Base-by-base conservation (phyloP, 1,140 invertebrate genomes). In the Vanessa atalanta region DNA sequence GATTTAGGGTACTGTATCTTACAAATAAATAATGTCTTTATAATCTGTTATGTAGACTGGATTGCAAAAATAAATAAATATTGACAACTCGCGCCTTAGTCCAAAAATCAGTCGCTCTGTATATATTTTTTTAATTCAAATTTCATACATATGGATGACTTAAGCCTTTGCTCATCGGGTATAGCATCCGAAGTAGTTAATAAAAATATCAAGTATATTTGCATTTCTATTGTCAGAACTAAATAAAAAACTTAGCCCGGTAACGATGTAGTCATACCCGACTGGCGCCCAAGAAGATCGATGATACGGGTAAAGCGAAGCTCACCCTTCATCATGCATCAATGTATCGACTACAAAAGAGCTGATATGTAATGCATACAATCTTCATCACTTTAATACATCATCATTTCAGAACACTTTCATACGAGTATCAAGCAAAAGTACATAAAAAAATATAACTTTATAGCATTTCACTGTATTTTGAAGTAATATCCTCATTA, bases 271-370 rank as follows among this genome's bases (percentile, higher is more conserved):
- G 50, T 61, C 60, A 3, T n/a, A 48, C 47, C 47, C 57, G 57
- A 70, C 23, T 70, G 55, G 55, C 68, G 68, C 57, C 68, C 43
- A n/a, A 50, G 57, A 37, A 48, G 68, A 70, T 70, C 57, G 68
- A 70, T 70, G 43, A 63, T 47, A 47, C 2, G 57, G 55, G 53
- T 60, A 72, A 76, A 73, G 31, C 63, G 51, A 70, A 73, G 68
- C 73, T 73, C 57, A 63, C 72, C 63, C 51, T 66, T 66, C 65
- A 43, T 73, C 31, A 60, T 60, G 51, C 61, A 43, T 72, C 31
- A 15, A 65, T 50, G 20, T 76, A 47, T 60, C n/a, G 67, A 20
- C 37, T 51, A 47, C 48, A 79, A 57, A 51, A 57, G 20, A n/a
- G 23, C 53, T 20, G 13, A 16, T 23, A 23, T 31, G 14, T n/a